Percentiles rank a stretch among this genome's conserved stretches.
These are phyloP conservation scores for Rhabdomys pumilio DNA, from an alignment of 2,797 vertebrate species.

Conservation along the genomic window DNA sequence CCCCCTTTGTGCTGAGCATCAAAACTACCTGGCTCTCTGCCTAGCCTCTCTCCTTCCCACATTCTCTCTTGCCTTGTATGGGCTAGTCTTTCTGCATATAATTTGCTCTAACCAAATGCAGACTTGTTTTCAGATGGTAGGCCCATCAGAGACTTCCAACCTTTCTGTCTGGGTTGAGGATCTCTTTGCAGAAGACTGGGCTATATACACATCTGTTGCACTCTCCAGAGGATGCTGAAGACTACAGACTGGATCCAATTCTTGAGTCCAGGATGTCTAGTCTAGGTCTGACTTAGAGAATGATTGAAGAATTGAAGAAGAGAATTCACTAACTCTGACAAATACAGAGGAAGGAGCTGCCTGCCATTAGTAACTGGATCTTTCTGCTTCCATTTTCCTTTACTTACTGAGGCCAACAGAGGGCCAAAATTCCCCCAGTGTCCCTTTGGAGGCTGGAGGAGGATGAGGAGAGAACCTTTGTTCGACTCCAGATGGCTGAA, in stretches of 20 bases:
- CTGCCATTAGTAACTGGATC: not conserved
- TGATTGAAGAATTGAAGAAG: not conserved
- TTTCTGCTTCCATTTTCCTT: conserved; percentile 59
- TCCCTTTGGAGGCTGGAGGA: conserved; percentile 30
- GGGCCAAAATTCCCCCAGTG: conserved; percentile 24
- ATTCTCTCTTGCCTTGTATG: not conserved
- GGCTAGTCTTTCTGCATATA: not conserved
- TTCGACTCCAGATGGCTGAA: conserved; percentile 80
- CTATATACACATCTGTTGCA: not conserved
- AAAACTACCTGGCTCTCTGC: not conserved
- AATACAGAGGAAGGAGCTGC: not conserved
- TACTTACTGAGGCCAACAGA: not conserved
- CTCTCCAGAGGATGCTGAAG: not conserved
- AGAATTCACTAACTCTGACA: not conserved
- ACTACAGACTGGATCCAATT: not conserved
- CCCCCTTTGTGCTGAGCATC: not conserved
- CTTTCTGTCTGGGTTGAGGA: not conserved
- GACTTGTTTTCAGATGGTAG: not conserved
- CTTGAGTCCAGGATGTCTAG: not conserved
- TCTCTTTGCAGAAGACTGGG: not conserved
- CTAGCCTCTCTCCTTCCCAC: not conserved
- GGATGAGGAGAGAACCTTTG: conserved; percentile 69
- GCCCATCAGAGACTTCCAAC: not conserved
- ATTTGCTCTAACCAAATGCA: not conserved
- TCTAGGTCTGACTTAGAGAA: not conserved